phyloP scores from a whole-genome alignment of 30 jellyfish, hydroid and myxozoan species.

The Morbakka virulenta region DNA sequence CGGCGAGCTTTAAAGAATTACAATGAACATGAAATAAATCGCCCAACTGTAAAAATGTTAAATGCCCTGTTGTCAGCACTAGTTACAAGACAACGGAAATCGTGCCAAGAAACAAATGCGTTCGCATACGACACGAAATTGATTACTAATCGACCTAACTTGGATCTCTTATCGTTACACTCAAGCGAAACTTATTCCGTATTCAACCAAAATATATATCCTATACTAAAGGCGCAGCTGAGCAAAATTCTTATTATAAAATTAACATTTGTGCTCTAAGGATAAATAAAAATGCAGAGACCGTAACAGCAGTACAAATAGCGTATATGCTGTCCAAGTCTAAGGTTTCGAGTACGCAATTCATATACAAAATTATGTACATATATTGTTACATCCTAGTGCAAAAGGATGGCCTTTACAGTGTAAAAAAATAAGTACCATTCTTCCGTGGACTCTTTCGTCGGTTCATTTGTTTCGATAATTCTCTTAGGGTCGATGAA shows the following conservation, averaged over 20 bases:
- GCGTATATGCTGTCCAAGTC: background rate
- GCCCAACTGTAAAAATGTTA: too few species aligned
- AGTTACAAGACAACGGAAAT: too few species aligned
- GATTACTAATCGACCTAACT: too few species aligned
- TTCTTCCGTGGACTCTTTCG: background rate
- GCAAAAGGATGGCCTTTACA: background rate
- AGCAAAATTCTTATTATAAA: background rate
- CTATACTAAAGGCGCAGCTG: background rate
- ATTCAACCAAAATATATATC: background rate
- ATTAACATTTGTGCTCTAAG: background rate
- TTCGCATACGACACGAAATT: too few species aligned
- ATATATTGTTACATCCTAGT: background rate
- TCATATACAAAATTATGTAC: background rate
- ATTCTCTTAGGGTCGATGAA: background rate
- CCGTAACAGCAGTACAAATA: background rate
- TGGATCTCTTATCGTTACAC: too few species aligned
- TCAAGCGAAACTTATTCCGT: conserved; percentile 7
- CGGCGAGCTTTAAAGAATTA: too few species aligned
- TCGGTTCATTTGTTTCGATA: background rate
- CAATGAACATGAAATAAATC: too few species aligned
- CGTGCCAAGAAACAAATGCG: too few species aligned
- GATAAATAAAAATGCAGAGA: background rate
- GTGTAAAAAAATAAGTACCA: background rate
- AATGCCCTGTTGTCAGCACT: too few species aligned
- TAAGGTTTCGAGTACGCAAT: background rate